These are phyloP conservation scores for Abscondita cerata DNA, from an alignment of 2,888 invertebrate species.

Conservation along the genomic window DNA sequence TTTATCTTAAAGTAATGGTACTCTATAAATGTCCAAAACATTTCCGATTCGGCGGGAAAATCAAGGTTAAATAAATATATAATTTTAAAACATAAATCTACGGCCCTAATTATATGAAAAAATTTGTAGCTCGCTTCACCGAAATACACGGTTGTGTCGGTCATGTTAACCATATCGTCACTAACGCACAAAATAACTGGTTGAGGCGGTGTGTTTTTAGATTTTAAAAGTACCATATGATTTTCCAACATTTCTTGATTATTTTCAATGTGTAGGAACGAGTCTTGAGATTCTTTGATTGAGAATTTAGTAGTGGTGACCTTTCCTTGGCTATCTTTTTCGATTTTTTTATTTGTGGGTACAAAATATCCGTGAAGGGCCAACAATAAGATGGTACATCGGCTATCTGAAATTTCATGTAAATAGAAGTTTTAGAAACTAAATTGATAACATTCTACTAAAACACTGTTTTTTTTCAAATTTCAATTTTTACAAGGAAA, in stretches of 20 bases:
- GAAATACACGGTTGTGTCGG: slow-evolving; percentile 18
- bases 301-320: slow-evolving; percentile 32
- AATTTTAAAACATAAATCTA: slow-evolving; percentile 28
- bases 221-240: neutral
- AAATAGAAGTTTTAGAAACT: neutral
- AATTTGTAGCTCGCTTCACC: slow-evolving; percentile 20
- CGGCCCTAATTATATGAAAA: slow-evolving; percentile 21
- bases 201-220: slow-evolving; percentile 1
- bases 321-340: slow-evolving; percentile 24
- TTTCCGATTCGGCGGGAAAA: neutral
- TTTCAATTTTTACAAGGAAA: neutral
- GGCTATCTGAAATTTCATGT: slow-evolving; percentile 24
- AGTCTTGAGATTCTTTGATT: slow-evolving; percentile 30
- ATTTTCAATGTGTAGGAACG: slow-evolving; percentile 16
- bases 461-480: neutral
- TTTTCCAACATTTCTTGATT: slow-evolving; percentile 8
- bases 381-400: slow-evolving; percentile 25
- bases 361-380: slow-evolving; percentile 35
- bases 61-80: slow-evolving; percentile 24
- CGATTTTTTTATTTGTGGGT: slow-evolving; percentile 22
- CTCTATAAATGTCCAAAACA: slow-evolving; percentile 7
- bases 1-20: no score
- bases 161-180: slow-evolving; percentile 16
- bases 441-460: neutral
- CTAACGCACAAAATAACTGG: slow-evolving; percentile 23